Base-by-base conservation (phyloP, 2,888 invertebrate species). In the Rhagonycha lutea region DNA sequence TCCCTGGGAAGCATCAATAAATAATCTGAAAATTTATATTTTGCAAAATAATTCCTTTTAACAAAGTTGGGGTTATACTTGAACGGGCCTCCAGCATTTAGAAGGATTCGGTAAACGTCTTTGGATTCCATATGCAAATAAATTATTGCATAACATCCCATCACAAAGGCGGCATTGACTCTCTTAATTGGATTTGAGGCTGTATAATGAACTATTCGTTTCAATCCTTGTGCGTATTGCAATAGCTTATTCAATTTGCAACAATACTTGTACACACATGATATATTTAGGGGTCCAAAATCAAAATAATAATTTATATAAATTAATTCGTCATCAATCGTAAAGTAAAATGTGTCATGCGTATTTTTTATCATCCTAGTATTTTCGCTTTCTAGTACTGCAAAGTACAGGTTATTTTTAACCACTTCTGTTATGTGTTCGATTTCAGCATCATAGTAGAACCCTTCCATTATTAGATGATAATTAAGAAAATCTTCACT, bases 221-320 rank as follows among this genome's bases (percentile, higher is more conserved):
- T 94, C 10, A 70, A 47, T 83, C 92, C 92, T 79, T 93, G 89
- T 80, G 90, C 90, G 70, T 87, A 87, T 87, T 93, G 92, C 68
- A 96, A 86, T 87, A 94, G 95, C 78, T 92, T 92, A 84, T 94
- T 93, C 74, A 96, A 86, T 86, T 93, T 92, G 83, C 90, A 91
- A 87, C 95, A 96, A 87, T 96, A 96, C 84, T 94, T 92, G 87
- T 94, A 96, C 32, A 97, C 89, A 90, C 95, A 94, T 3, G 95
- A 94, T 81, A 97, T 89, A 89, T 96, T 97, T 81, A 96, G 88
- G 0, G 97, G 97, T 4, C 97, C 97, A 88, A 97, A 97, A 87
- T 97, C 97, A 24, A 92, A 91, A 88, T 95, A 96, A 87, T 94
- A 96, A 86, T 95, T 95, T 88, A 94, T 92, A 86, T 96, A 96